Base-by-base conservation (phyloP, 2,113 vertebrate genomes). In the Ancistrus triradiatus region DNA sequence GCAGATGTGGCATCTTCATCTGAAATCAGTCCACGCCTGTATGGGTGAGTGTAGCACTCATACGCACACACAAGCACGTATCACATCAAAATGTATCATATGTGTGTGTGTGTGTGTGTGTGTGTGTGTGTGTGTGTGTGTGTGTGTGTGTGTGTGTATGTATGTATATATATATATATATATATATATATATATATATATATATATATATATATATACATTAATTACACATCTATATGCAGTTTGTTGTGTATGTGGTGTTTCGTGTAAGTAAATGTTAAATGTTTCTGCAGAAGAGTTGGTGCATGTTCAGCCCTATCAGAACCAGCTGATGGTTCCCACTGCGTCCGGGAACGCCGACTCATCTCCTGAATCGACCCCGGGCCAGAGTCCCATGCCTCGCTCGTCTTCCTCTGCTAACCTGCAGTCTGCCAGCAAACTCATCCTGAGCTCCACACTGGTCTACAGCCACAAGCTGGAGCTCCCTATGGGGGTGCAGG, bases 1-100 rank as follows among this genome's bases (percentile, higher is more conserved):
- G 58, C 92, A 99, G 58, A 99, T 99, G 96, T 99, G 96, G 96
- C 93, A 97, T 70, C 89, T 99, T 69, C 95, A 98, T 72, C 91
- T 99, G 63, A 90, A 93, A 77, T 97, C 96, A 74, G 91, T 97
- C 21, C 94, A 97, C 63, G 95, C 95, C 3, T 97, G 87, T 80
- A 82, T 98, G 73, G 92, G 95, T 97, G 73, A 84, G 95, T 87
- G 21, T 6, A 15, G 18, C 11, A 3, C 11, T 3, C n/a, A n/a
- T n/a, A 31, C 7, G 27, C 3, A 7, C 7, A 3, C 3, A 31
- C 27, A 31, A 4, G 3, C 7, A 27, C 14, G 24, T 14, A 15
- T 27, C 24, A n/a, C 7, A 49, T 49, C 3, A 44, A 28, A 17
- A 43, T n/a, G 2, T 8, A 31, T 31, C 27, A 31, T 31, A 31